These are phyloP conservation scores for Himalopsyche phryganea DNA, from an alignment of 1,140 invertebrate genomes.

Conservation along the genomic window DNA sequence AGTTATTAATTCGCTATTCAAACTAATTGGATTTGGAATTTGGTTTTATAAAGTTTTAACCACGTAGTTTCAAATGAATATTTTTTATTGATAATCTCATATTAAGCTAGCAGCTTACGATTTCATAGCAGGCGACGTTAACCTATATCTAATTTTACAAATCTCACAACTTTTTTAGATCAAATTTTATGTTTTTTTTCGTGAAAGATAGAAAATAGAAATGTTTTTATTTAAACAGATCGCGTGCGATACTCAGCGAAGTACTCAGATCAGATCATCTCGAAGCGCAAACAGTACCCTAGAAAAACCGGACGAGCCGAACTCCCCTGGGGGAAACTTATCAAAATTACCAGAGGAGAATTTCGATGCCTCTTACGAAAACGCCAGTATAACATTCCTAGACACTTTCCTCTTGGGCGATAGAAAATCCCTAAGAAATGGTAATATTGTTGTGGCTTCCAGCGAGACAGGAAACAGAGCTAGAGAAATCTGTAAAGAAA, in stretches of 20 bases:
- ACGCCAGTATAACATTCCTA: conserved; percentile 22
- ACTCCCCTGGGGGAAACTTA: not conserved
- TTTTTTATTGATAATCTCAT: too few species aligned
- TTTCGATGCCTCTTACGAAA: conserved; percentile 19
- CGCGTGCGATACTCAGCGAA: conserved; percentile 36
- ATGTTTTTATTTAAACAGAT: conserved; percentile 30
- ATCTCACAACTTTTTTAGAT: too few species aligned
- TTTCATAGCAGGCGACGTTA: too few species aligned
- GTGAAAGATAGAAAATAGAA: too few species aligned
- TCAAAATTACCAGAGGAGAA: not conserved
- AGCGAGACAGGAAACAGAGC: conserved; percentile 30
- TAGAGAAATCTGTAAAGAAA: conserved; percentile 27
- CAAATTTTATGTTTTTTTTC: too few species aligned
- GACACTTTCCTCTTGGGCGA: conserved; percentile 18
- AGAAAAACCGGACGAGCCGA: not conserved
- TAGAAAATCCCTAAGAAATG: conserved; percentile 37
- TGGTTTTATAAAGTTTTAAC: too few species aligned
- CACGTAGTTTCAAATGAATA: too few species aligned
- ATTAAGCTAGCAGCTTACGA: too few species aligned
- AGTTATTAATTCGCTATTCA: too few species aligned
- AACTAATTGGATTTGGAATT: too few species aligned
- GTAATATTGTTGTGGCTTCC: conserved; percentile 30
- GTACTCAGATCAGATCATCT: not conserved
- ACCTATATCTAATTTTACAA: too few species aligned
- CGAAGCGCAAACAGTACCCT: conserved; percentile 9